Evolutionary conservation across 1,140 invertebrate species (phyloP).

Genomic region (Drosophila guanche): DNA sequence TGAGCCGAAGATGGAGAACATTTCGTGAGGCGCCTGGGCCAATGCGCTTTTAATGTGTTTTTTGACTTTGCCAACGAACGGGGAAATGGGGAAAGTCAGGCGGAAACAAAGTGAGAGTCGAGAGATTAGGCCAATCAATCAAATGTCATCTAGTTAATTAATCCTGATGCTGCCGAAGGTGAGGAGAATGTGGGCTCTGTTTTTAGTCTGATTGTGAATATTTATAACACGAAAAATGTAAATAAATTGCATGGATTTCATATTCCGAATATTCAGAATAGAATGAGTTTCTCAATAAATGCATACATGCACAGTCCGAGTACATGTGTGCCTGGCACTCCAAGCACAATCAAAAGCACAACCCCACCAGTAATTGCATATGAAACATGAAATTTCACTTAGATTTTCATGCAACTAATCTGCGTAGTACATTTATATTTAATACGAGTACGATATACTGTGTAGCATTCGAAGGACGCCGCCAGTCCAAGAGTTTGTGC

Average conservation of each 20-base stretch:
- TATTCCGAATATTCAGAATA: slow-evolving; percentile 1
- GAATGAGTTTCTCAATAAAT: slow-evolving; percentile 30
- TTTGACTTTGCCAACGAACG: slow-evolving; percentile 52
- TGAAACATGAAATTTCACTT: slow-evolving; percentile 58
- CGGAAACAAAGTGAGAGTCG: not conserved
- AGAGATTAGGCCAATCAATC: slow-evolving; percentile 41
- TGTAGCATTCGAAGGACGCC: slow-evolving; percentile 29
- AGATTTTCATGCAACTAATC: slow-evolving; percentile 36
- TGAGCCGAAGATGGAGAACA: slow-evolving; percentile 65
- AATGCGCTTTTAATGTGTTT: slow-evolving; percentile 74
- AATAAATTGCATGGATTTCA: slow-evolving; percentile 26
- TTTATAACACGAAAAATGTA: slow-evolving; percentile 33
- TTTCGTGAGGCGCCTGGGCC: slow-evolving; percentile 33
- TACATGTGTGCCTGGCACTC: not conserved
- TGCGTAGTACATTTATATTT: slow-evolving; percentile 17
- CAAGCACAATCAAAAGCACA: not conserved
- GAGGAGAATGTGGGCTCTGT: slow-evolving; percentile 3
- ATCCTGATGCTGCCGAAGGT: slow-evolving; percentile 22
- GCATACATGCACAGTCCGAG: not conserved
- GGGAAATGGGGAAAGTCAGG: not conserved
- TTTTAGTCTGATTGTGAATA: slow-evolving; percentile 12
- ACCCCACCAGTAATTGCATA: slow-evolving; percentile 19
- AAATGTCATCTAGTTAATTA: slow-evolving; percentile 38
- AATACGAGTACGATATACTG: not conserved
- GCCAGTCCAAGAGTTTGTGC: not conserved